phyloP scores from a whole-genome alignment of 2,888 invertebrate genomes.

The Eurytoma californica region DNA sequence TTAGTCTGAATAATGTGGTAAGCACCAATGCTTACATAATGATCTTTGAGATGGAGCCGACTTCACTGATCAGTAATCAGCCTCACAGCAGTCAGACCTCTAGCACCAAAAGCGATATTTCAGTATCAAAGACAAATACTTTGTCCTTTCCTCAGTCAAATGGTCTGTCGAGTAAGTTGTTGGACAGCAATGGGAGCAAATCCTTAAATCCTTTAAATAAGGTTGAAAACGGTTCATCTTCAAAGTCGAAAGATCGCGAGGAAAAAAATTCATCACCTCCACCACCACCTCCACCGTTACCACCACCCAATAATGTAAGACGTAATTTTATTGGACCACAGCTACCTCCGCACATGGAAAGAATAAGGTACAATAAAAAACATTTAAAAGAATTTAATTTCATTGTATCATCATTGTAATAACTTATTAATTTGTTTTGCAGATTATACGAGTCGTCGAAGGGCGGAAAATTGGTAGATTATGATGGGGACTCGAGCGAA shows the following conservation, averaged over 20 bases:
- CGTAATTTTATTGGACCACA: conserved; percentile 69
- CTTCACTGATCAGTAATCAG: conserved; percentile 36
- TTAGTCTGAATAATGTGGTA: conserved; percentile 86
- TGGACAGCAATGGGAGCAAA: conserved; percentile 34
- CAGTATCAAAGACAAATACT: conserved; percentile 5
- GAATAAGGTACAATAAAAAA: conserved; percentile 58
- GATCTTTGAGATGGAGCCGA: conserved; percentile 87
- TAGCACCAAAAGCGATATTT: conserved; percentile 27
- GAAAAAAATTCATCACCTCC: conserved; percentile 40
- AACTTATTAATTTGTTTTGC: background rate
- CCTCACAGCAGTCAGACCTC: conserved; percentile 32
- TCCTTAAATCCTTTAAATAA: conserved; percentile 12
- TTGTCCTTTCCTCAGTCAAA: conserved; percentile 41
- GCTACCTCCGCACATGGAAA: conserved; percentile 65
- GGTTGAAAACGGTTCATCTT: conserved; percentile 57
- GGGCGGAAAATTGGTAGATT: conserved; percentile 71
- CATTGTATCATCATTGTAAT: background rate
- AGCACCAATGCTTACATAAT: conserved; percentile 94
- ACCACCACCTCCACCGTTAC: conserved; percentile 37
- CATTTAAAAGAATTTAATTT: background rate
- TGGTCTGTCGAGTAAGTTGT: conserved; percentile 47
- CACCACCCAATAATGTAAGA: conserved; percentile 57
- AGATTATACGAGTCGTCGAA: conserved; percentile 60
- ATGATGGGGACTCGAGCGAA: conserved; percentile 71
- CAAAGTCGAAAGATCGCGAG: conserved; percentile 33